Conservation (phyloP, 2,113 vertebrate genomes). For the Equus przewalskii region DNA sequence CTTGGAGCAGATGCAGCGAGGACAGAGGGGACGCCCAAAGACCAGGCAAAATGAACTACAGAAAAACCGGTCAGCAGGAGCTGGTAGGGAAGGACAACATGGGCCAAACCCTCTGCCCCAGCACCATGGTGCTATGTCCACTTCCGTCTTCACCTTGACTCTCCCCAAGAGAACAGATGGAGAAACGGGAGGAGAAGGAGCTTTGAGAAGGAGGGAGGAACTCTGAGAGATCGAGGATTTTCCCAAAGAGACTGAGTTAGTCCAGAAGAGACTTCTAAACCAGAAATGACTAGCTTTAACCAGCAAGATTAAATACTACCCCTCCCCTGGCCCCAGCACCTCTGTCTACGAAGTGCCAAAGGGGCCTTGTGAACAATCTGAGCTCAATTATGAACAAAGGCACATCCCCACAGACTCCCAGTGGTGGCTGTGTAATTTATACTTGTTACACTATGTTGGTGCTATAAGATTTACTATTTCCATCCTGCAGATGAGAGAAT, state of each 20-base stretch:
- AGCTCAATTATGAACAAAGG: neutral
- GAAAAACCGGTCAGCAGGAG: neutral
- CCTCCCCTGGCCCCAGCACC: rapidly evolving
- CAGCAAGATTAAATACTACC: neutral
- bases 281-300: neutral
- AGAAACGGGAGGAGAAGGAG: neutral
- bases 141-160: neutral
- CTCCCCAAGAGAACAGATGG: neutral
- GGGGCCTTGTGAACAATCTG: neutral
- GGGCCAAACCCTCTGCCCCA: too few relatives aligned
- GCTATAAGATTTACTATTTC: neutral
- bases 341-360: neutral
- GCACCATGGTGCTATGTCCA: rapidly evolving
- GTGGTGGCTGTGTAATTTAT: neutral
- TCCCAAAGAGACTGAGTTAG: neutral
- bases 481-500: neutral
- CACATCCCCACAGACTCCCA: neutral
- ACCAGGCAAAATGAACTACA: rapidly evolving
- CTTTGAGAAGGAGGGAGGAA: neutral
- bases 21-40: neutral
- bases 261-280: neutral
- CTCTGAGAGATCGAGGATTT: neutral
- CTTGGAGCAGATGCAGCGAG: neutral
- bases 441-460: neutral
- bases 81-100: neutral